A percentile compares a stretch with the other conserved stretches of the same genome.
phyloP scores from a whole-genome alignment of 2,113 vertebrate species.

The Grus americana region DNA sequence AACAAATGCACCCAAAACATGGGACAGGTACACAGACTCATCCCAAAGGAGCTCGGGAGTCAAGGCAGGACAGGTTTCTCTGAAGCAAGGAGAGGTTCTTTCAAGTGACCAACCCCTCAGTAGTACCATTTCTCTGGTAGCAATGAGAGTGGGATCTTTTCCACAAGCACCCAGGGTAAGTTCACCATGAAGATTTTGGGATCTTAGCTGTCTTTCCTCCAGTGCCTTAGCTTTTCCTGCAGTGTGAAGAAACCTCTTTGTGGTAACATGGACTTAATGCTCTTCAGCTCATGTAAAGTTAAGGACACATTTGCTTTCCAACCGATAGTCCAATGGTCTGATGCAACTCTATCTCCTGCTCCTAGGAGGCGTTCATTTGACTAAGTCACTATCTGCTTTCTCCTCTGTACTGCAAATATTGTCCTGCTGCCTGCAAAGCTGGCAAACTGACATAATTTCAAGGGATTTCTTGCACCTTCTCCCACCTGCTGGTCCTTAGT shows the following conservation, averaged over 20 bases:
- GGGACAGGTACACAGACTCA: neutral
- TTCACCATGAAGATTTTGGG: neutral
- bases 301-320: neutral
- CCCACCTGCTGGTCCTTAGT: neutral
- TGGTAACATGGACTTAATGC: neutral
- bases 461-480: constrained; percentile 2
- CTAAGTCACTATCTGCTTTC: neutral
- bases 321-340: neutral
- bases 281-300: neutral
- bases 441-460: neutral
- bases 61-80: neutral
- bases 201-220: neutral
- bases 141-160: neutral
- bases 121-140: neutral
- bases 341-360: neutral
- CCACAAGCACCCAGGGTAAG: neutral
- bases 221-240: neutral
- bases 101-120: neutral
- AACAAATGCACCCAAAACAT: rapidly evolving
- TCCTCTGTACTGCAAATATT: neutral
- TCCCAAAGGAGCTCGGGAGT: neutral
- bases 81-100: neutral
- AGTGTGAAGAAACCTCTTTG: neutral
- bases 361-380: neutral
- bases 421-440: neutral